Evolutionary conservation across 2,113 vertebrate genomes (phyloP).

Genomic region (Notarius lentiginosus): DNA sequence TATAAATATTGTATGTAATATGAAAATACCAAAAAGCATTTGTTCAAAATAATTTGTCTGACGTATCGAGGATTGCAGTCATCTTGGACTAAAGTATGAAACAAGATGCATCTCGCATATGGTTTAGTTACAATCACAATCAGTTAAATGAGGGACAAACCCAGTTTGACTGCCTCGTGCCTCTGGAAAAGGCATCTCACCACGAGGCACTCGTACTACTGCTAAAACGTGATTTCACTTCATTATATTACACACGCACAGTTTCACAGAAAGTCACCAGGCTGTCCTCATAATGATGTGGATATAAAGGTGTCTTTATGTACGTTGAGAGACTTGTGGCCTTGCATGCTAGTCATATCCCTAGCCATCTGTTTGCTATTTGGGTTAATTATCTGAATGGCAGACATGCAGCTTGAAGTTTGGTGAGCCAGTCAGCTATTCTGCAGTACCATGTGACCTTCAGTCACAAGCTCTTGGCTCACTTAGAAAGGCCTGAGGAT

Average conservation of each 20-base stretch:
- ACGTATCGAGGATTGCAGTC: neutral
- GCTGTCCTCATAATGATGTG: constrained; percentile 8
- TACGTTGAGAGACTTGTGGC: neutral
- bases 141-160: neutral
- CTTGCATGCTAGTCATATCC: constrained; percentile 27
- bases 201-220: neutral
- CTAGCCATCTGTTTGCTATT: constrained; percentile 49
- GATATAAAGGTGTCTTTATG: constrained; percentile 19
- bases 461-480: neutral
- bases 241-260: neutral
- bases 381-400: constrained; percentile 31
- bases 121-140: neutral
- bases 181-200: neutral
- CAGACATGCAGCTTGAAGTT: constrained; percentile 12
- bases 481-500: neutral
- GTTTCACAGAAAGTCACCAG: neutral
- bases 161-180: constrained; percentile 1
- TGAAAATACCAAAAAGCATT: neutral
- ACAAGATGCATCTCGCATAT: neutral
- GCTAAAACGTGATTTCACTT: constrained; percentile 18
- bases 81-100: neutral
- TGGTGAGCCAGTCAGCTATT: constrained; percentile 22
- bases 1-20: no score
- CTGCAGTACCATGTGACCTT: neutral
- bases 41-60: neutral